Percentiles rank a stretch among this genome's conserved stretches.
Evolutionary conservation across 1,140 invertebrate species (phyloP).

Genomic region (Drosophila asahinai): DNA sequence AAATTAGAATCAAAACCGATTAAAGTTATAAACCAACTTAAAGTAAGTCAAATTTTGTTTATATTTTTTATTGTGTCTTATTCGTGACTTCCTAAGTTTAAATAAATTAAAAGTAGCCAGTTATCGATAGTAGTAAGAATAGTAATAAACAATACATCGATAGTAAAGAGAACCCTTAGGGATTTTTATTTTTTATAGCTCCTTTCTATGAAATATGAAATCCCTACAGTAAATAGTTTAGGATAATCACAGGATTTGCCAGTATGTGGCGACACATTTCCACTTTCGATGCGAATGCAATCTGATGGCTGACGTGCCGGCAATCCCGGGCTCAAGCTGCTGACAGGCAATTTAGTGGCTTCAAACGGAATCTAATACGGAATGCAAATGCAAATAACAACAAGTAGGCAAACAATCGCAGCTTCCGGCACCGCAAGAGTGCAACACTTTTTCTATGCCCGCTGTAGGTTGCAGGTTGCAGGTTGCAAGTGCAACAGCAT

Average conservation of each 20-base stretch:
- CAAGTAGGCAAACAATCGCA: conserved; percentile 54
- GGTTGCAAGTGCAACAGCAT: conserved; percentile 39
- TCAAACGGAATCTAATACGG: conserved; percentile 46
- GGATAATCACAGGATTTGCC: not conserved
- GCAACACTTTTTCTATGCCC: conserved; percentile 47
- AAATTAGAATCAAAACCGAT: too few relatives aligned
- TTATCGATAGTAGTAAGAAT: too few relatives aligned
- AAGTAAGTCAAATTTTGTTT: too few relatives aligned
- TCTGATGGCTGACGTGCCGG: conserved; percentile 22
- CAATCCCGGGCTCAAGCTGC: conserved; percentile 29
- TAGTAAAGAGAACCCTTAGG: too few relatives aligned
- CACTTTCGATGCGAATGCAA: conserved; percentile 31
- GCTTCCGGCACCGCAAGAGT: conserved; percentile 35
- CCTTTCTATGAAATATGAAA: not conserved
- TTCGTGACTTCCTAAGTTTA: too few relatives aligned
- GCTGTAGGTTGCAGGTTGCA: conserved; percentile 2
- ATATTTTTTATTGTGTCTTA: too few relatives aligned
- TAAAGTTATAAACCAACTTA: too few relatives aligned
- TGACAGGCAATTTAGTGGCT: conserved; percentile 51
- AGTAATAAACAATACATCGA: not conserved
- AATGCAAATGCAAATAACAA: conserved; percentile 50
- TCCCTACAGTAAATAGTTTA: too few relatives aligned
- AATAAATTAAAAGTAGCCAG: too few relatives aligned
- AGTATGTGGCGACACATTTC: conserved; percentile 18
- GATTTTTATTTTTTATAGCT: too few relatives aligned